Evolutionary conservation across 2,113 vertebrate species (phyloP).

Genomic region (Acanthisitta chloris): DNA sequence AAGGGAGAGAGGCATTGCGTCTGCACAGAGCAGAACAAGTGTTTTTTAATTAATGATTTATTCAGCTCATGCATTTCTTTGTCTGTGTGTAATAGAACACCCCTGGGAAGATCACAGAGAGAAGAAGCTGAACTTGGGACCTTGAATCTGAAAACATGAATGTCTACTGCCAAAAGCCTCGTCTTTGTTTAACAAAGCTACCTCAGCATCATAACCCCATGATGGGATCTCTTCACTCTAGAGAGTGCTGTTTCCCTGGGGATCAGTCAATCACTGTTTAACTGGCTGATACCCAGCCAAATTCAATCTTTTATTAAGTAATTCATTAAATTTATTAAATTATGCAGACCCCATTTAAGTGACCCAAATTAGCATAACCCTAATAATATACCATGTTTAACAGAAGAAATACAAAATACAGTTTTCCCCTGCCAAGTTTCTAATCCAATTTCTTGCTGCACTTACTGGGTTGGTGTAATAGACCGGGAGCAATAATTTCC

Average conservation of each 20-base stretch:
- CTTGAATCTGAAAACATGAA: slow-evolving; percentile 30
- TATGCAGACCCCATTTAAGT: neutral
- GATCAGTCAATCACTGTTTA: neutral
- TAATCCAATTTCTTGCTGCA: neutral
- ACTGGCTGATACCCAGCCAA: neutral
- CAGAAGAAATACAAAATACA: neutral
- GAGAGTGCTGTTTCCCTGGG: neutral
- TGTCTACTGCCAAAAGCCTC: neutral
- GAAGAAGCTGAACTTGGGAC: slow-evolving; percentile 30
- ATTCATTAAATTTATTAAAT: slow-evolving; percentile 39
- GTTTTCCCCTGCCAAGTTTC: neutral
- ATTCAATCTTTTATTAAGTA: slow-evolving; percentile 25
- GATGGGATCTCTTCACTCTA: neutral
- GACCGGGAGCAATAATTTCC: neutral
- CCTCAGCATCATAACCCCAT: fast-evolving
- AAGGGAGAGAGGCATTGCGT: neutral
- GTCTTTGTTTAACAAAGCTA: neutral
- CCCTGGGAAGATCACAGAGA: slow-evolving; percentile 32
- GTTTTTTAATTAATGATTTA: slow-evolving; percentile 63
- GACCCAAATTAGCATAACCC: neutral
- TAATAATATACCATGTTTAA: neutral
- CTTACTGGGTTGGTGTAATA: fast-evolving
- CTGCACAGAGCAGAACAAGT: neutral
- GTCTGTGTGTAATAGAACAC: neutral
- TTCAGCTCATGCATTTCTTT: slow-evolving; percentile 36